Base-by-base conservation (phyloP, 2,888 invertebrate genomes). In the Deilephila elpenor region DNA sequence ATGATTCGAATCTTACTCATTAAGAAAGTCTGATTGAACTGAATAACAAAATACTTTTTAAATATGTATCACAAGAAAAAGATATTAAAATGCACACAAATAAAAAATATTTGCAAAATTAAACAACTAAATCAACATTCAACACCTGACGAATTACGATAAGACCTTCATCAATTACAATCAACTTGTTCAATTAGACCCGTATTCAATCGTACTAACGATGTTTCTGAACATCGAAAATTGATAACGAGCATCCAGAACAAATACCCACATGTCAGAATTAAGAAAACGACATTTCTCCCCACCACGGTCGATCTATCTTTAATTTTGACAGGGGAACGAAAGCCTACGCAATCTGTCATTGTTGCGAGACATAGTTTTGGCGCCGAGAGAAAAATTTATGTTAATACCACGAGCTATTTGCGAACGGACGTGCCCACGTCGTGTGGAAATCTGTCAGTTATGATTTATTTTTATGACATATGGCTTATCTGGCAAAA, bases 291-390 rank as follows among this genome's bases (percentile, higher is more conserved):
- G 25, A 3, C 61, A 17, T 64, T 73, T 73, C 71, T 71, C 61
- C 59, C 56, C 25, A 25, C 29, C 25, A 3, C 3, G 17, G 59
- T 37, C 60, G 29, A 73, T 74, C 62, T 59, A 71, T 73, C 72
- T 71, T 71, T n/a, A 70, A 74, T 74, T 74, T 74, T 70, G 73
- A 75, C 73, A 73, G 70, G 32, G 53, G 32, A 44, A 32, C 62
- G 75, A 70, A 70, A 70, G 59, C 70, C 70, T 70, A 70, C 51
- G 53, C 71, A 73, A 73, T 71, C 32, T 71, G 73, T 73, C 73
- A 74, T 62, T 74, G 60, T 67, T 67, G 67, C 53, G 51, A 73
- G 62, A 73, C 53, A 60, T 20, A 73, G 34, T 56, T 14, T 62
- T 72, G 62, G 53, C 20, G 37, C 72, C 34, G 25, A 25, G 37